Evolutionary conservation across 2,797 vertebrate genomes (phyloP).

Genomic region (Pangasius larnaudii): DNA sequence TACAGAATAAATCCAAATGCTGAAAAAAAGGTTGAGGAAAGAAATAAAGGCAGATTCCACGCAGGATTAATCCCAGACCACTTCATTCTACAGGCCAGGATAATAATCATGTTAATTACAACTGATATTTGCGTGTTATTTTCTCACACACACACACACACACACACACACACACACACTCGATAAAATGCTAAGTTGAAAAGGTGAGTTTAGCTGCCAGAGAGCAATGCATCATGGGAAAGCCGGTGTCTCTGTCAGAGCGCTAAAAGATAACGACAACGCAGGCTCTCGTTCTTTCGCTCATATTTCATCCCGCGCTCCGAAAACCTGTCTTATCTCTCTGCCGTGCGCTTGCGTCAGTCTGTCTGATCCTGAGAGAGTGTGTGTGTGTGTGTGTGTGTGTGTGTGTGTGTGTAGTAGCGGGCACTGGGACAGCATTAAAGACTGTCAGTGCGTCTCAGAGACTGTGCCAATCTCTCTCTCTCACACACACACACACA

Average conservation of each 20-base stretch:
- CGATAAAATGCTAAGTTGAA: neutral
- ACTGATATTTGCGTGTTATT: neutral
- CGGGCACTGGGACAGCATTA: slow-evolving; percentile 51
- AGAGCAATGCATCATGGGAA: slow-evolving; percentile 42
- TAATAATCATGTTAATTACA: neutral
- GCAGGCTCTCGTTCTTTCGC: slow-evolving; percentile 36
- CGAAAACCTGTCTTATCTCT: slow-evolving; percentile 53
- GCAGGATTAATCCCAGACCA: neutral
- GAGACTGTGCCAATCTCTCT: slow-evolving; percentile 46
- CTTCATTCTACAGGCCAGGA: neutral
- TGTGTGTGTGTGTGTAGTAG: slow-evolving; percentile 25
- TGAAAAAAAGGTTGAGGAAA: neutral
- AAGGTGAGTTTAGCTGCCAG: neutral
- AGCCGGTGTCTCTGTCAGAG: slow-evolving; percentile 34
- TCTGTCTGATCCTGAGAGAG: slow-evolving; percentile 42
- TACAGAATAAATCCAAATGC: neutral
- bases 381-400: slow-evolving; percentile 36
- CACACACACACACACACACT: slow-evolving; percentile 4
- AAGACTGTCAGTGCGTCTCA: slow-evolving; percentile 55
- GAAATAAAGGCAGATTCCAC: neutral
- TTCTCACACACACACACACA: neutral
- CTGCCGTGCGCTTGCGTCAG: slow-evolving; percentile 48
- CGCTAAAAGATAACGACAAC: slow-evolving; percentile 52
- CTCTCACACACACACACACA: slow-evolving; percentile 2
- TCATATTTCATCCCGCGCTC: slow-evolving; percentile 49